Evolutionary conservation across 2,113 vertebrate genomes (phyloP), one percentile per base, ranked within the genome.

Genomic region (Bostrychus sinensis): DNA sequence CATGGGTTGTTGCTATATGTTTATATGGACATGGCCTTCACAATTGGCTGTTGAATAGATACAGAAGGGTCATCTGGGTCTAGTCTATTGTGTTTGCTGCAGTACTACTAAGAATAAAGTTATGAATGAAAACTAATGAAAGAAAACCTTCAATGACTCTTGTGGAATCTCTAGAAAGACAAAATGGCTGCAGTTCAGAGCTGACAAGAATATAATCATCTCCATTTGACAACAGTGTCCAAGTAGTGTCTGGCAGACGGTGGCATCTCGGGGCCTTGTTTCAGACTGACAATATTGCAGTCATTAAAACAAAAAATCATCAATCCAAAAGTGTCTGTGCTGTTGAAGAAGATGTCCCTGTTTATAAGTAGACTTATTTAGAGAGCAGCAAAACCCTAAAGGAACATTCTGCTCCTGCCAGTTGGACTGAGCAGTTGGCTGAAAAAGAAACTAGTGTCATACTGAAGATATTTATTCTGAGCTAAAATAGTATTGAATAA

Each of bases 141-240:
- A n/a, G n/a, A n/a, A n/a, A 32, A 32, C 30, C 5, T 32, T 32
- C 30, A 2, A n/a, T n/a, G n/a, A n/a, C n/a, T 30, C 28, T n/a
- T 28, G 25, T 51, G 25, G 25, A 51, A 51, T 51, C 48, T 28
- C 48, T n/a, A 9, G 48, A 30, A 30, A 51, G 51, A 36, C 14
- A 7, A 32, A 16, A 54, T 10, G 51, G 17, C 51, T 36, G 53
- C 53, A 55, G 30, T 30, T 11, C 28, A n/a, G 53, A 20, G 17
- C 53, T 55, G 28, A 36, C 28, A 22, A 19, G 28, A 32, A 36
- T 30, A 55, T 36, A 19, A 55, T 20, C 19, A 45, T 45, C 19
- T 9, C 7, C 10, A 55, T 20, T 55, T 32, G 19, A 26, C 22
- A 26, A 12, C 23, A 7, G 25, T 12, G 50, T 32, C 51, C 51